These are phyloP conservation scores for Andrena cerasifolii DNA, from an alignment of 1,140 invertebrate species.

Conservation along the genomic window DNA sequence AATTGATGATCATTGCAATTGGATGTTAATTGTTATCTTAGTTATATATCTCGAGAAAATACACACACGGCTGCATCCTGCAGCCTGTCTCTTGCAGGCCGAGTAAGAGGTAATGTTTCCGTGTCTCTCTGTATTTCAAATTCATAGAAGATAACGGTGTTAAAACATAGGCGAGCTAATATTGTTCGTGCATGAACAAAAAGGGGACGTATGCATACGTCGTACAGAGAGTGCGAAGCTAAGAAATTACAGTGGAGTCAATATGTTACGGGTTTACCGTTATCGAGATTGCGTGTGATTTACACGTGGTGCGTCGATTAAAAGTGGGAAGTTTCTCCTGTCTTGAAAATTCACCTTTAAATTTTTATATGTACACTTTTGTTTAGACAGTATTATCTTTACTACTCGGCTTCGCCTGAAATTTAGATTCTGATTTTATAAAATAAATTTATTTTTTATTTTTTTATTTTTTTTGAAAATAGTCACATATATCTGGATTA, in stretches of 20 bases:
- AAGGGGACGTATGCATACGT: too few species aligned
- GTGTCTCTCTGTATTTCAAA: conserved; percentile 18
- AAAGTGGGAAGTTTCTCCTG: not conserved
- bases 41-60: conserved; percentile 2
- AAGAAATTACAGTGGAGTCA: conserved; percentile 29
- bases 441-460: not conserved
- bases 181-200: conserved; percentile 25
- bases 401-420: too few species aligned
- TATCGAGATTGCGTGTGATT: conserved; percentile 20
- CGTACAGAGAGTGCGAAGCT: conserved; percentile 26
- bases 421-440: too few species aligned
- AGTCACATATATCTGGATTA: too few species aligned
- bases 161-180: conserved; percentile 12
- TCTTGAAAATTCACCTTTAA: not conserved
- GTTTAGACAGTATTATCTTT: too few species aligned
- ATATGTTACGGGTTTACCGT: conserved; percentile 41
- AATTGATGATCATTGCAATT: not conserved
- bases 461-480: too few species aligned
- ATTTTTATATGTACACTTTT: too few species aligned
- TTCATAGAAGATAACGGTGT: conserved; percentile 45
- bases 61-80: not conserved
- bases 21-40: not conserved
- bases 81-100: conserved; percentile 14
- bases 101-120: not conserved
- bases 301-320: too few species aligned